Evolutionary conservation across 2,797 vertebrate genomes (phyloP).

Genomic region (Neosilurus mollespiculum): DNA sequence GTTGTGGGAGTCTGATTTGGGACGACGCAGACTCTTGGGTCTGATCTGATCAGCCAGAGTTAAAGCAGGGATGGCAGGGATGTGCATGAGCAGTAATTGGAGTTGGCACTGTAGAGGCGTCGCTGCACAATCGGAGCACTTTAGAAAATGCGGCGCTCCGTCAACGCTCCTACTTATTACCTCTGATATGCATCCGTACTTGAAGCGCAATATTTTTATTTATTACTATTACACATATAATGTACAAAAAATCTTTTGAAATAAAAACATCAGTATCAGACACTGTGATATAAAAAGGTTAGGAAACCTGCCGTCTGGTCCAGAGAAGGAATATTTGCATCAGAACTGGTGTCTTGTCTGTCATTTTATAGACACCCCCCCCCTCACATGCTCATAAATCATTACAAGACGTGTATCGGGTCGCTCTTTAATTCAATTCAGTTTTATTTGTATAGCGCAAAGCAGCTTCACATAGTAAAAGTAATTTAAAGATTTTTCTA

Average conservation of each 20-base stretch:
- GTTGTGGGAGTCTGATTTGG: slow-evolving; percentile 46
- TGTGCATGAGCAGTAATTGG: slow-evolving; percentile 70
- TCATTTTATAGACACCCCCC: too few relatives aligned
- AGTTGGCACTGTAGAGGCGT: slow-evolving; percentile 66
- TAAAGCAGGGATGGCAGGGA: slow-evolving; percentile 67
- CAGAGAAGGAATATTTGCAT: background rate
- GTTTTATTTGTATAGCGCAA: too few relatives aligned
- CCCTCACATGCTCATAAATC: too few relatives aligned
- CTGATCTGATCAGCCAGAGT: slow-evolving; percentile 66
- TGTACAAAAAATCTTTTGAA: background rate
- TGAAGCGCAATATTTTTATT: background rate
- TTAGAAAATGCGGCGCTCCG: slow-evolving; percentile 24
- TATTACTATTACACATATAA: background rate
- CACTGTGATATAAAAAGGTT: background rate
- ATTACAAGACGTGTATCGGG: too few relatives aligned
- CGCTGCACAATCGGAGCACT: slow-evolving; percentile 33
- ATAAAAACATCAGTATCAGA: background rate
- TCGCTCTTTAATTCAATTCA: too few relatives aligned
- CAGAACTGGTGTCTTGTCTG: background rate
- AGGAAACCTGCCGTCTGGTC: background rate
- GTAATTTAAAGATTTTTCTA: too few relatives aligned
- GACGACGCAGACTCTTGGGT: slow-evolving; percentile 62
- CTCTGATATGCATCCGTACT: slow-evolving; percentile 29
- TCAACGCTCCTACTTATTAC: slow-evolving; percentile 23
- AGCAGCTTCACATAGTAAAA: too few relatives aligned